phyloP scores from a whole-genome alignment of 2,797 vertebrate species.

The Myoxocephalus aenaeus region DNA sequence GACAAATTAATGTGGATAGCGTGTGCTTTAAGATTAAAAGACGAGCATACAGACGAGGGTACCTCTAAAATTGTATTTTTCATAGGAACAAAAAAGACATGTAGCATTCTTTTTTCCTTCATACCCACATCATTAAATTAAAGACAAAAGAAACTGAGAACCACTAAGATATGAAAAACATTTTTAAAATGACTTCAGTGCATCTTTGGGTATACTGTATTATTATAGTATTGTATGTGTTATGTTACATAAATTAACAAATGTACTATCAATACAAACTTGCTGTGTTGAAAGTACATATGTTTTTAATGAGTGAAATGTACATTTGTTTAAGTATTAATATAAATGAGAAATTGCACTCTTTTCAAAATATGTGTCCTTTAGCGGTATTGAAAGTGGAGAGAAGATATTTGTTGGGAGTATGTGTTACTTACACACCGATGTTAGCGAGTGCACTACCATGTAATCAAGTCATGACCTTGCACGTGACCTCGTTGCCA shows the following conservation, averaged over 20 bases:
- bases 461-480: constrained; percentile 78
- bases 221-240: background rate
- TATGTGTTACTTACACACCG: constrained; percentile 60
- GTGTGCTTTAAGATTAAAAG: constrained; percentile 3
- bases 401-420: constrained; percentile 35
- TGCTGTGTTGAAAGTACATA: background rate
- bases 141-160: constrained; percentile 35
- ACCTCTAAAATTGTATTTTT: constrained; percentile 17
- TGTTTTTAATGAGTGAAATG: background rate
- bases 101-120: constrained; percentile 21
- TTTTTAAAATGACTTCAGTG: constrained; percentile 17
- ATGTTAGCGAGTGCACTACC: constrained; percentile 66
- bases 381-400: constrained; percentile 8
- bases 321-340: background rate
- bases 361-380: constrained; percentile 9
- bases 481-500: constrained; percentile 72
- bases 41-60: background rate
- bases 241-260: background rate
- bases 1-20: background rate
- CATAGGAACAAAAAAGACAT: constrained; percentile 26
- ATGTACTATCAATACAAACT: background rate
- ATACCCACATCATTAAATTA: constrained; percentile 48
- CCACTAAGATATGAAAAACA: constrained; percentile 13
- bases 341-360: background rate
- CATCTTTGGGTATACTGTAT: background rate